Percentiles rank a stretch among this genome's conserved stretches.
Evolutionary conservation across 2,797 vertebrate species (phyloP).

Genomic region (Coregonus ussuriensis): DNA sequence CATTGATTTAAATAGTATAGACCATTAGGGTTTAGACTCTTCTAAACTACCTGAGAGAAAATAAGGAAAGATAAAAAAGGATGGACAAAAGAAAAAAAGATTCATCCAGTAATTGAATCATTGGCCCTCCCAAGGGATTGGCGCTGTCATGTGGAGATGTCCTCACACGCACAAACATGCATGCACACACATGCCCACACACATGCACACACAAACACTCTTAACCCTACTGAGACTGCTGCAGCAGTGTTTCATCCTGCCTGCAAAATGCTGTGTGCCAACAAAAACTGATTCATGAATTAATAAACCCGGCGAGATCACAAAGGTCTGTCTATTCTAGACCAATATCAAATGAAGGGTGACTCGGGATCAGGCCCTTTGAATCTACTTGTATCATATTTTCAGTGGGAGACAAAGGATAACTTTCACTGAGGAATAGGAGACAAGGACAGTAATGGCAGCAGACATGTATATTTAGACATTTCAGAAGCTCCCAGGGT

Average conservation of each 20-base stretch:
- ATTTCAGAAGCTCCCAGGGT: neutral
- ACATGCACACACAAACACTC: neutral
- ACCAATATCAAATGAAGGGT: conserved; percentile 14
- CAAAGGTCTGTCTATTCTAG: conserved; percentile 4
- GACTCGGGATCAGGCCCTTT: neutral
- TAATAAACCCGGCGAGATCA: conserved; percentile 4
- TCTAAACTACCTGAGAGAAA: neutral
- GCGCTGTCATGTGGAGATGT: conserved; percentile 29
- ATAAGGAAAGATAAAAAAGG: neutral
- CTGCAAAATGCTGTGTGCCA: conserved; percentile 1
- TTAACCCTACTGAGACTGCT: neutral
- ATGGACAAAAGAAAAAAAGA: conserved; percentile 32
- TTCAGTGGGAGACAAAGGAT: neutral
- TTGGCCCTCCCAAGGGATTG: conserved; percentile 13
- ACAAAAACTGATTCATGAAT: conserved; percentile 11
- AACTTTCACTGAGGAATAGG: neutral
- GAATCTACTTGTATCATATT: conserved; percentile 6
- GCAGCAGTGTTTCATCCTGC: neutral
- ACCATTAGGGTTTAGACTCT: neutral
- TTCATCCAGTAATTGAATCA: conserved; percentile 43
- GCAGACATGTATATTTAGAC: conserved; percentile 14
- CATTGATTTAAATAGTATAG: neutral
- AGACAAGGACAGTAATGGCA: neutral
- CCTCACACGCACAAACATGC: neutral
- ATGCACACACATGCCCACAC: neutral